phyloP scores from a whole-genome alignment of 2,113 vertebrate genomes.

The Sterna hirundo region DNA sequence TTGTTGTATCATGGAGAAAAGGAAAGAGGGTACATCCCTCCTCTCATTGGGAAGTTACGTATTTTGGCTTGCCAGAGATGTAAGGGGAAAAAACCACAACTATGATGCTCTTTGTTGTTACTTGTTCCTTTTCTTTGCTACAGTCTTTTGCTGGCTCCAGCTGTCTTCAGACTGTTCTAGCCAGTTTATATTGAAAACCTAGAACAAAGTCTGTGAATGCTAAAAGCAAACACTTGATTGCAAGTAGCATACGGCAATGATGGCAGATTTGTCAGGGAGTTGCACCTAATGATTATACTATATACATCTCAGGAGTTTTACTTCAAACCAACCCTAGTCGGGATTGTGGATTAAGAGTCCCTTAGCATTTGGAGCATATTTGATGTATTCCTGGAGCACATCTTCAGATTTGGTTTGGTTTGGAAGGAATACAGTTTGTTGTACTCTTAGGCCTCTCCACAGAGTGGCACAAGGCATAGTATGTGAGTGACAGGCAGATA shows the following conservation, averaged over 20 bases:
- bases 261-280: not conserved
- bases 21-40: not conserved
- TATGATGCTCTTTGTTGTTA: not conserved
- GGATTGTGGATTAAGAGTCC: not conserved
- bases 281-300: not conserved
- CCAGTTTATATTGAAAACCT: not conserved
- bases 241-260: not conserved
- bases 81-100: accelerated
- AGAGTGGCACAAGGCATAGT: not conserved
- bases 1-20: not conserved
- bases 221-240: not conserved
- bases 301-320: not conserved
- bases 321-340: not conserved
- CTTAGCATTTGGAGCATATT: not conserved
- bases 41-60: accelerated
- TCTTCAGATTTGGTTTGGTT: not conserved
- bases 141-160: not conserved
- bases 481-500: not conserved
- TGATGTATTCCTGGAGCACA: not conserved
- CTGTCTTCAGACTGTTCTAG: not conserved
- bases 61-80: not conserved
- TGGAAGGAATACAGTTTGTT: not conserved
- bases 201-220: not conserved
- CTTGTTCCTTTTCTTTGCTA: not conserved
- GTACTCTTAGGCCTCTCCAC: not conserved